Percentiles rank a stretch among this genome's conserved stretches.
Conservation (phyloP, 2,888 invertebrate species). For the Eupithecia inturbata region DNA sequence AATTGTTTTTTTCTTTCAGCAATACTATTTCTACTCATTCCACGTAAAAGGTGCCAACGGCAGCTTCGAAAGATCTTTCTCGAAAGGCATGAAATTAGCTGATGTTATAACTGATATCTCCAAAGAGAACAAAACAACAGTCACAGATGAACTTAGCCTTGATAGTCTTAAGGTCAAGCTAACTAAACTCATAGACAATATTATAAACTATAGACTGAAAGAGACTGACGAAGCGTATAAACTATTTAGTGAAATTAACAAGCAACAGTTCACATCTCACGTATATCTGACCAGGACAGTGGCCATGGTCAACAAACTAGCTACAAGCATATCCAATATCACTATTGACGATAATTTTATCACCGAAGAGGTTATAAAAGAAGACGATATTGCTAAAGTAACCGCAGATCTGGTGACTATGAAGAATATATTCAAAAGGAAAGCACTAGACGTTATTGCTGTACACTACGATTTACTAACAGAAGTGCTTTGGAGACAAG, state of each 20-base stretch:
- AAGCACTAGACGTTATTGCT: conserved; percentile 63
- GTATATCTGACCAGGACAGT: conserved; percentile 70
- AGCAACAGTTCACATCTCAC: conserved; percentile 61
- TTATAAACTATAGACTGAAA: conserved; percentile 64
- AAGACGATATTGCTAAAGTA: conserved; percentile 53
- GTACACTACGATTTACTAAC: conserved; percentile 73
- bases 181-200: conserved; percentile 55
- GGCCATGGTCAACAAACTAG: conserved; percentile 64
- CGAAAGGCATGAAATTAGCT: conserved; percentile 55
- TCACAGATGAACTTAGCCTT: conserved; percentile 53
- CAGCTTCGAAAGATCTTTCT: conserved; percentile 63
- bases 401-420: conserved; percentile 56
- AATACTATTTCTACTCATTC: conserved; percentile 71
- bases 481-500: conserved; percentile 59
- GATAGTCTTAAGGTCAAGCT: conserved; percentile 61
- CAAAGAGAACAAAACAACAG: conserved; percentile 54
- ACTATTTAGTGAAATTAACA: conserved; percentile 63
- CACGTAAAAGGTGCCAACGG: conserved; percentile 64
- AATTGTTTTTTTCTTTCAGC: conserved; percentile 53
- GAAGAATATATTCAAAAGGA: conserved; percentile 65
- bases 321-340: conserved; percentile 53
- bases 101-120: conserved; percentile 55
- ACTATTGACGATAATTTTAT: conserved; percentile 45
- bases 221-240: conserved; percentile 57
- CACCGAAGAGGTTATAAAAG: conserved; percentile 41